Evolutionary conservation across 2,888 invertebrate genomes (phyloP).

Genomic region (Drosophila seclusa): DNA sequence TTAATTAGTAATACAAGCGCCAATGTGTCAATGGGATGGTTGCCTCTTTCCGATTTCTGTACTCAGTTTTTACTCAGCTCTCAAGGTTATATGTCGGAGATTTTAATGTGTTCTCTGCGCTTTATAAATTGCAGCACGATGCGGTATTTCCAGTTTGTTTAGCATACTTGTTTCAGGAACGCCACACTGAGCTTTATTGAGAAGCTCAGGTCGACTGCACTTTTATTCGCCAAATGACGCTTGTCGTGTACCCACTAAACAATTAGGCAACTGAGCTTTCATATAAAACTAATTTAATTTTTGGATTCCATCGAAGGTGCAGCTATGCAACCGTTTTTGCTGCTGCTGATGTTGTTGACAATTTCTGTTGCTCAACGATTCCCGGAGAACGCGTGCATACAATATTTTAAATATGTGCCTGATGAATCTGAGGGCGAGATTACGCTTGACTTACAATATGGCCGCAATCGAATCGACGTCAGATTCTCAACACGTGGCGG

Average conservation of each 20-base stretch:
- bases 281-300: background rate
- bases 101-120: background rate
- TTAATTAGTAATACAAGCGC: slow-evolving; percentile 26
- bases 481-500: slow-evolving; percentile 52
- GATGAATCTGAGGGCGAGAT: slow-evolving; percentile 53
- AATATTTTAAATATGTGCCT: slow-evolving; percentile 55
- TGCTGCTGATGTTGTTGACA: slow-evolving; percentile 14
- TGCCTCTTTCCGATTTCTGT: background rate
- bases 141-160: slow-evolving; percentile 70
- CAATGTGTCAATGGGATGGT: slow-evolving; percentile 1
- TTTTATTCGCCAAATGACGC: slow-evolving; percentile 35
- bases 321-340: background rate
- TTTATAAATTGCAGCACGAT: slow-evolving; percentile 35
- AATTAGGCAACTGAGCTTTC: slow-evolving; percentile 15
- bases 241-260: slow-evolving; percentile 40
- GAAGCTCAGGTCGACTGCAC: slow-evolving; percentile 10
- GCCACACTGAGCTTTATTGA: slow-evolving; percentile 2
- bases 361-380: slow-evolving; percentile 40
- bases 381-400: slow-evolving; percentile 54
- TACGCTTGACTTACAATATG: slow-evolving; percentile 51
- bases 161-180: slow-evolving; percentile 26
- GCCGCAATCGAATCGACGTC: slow-evolving; percentile 63
- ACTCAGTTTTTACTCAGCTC: slow-evolving; percentile 25
- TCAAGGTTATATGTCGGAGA: slow-evolving; percentile 7
- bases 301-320: background rate